Percentiles rank a stretch among this genome's conserved stretches.
phyloP scores from a whole-genome alignment of 2,888 invertebrate species.

The Desoria tigrina region DNA sequence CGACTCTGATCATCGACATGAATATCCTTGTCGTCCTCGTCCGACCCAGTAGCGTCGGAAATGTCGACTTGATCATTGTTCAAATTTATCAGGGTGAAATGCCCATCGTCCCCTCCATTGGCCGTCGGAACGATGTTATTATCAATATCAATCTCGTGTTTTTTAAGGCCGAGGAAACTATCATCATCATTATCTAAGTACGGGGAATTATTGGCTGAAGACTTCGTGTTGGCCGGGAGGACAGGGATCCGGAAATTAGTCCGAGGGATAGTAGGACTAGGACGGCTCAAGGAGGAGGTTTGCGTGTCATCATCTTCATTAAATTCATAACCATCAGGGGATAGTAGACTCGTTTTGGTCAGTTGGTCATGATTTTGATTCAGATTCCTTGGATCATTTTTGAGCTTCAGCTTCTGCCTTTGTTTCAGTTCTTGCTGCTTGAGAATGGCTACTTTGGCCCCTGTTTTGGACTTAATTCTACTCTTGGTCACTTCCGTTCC shows the following conservation, averaged over 20 bases:
- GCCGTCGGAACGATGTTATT: slow-evolving; percentile 6
- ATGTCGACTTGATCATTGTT: slow-evolving; percentile 19
- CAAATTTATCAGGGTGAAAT: slow-evolving; percentile 19
- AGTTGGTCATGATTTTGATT: too few species aligned
- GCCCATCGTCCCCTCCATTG: not conserved
- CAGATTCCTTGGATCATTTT: too few species aligned
- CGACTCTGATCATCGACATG: slow-evolving; percentile 19
- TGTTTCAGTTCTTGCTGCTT: slow-evolving; percentile 41
- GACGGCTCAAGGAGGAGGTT: too few species aligned
- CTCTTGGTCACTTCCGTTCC: slow-evolving; percentile 35
- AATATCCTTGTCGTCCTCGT: slow-evolving; percentile 8
- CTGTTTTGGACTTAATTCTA: slow-evolving; percentile 29
- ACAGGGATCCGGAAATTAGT: slow-evolving; percentile 11
- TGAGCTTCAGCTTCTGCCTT: slow-evolving; percentile 28
- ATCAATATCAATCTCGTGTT: not conserved
- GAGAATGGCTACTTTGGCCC: slow-evolving; percentile 36
- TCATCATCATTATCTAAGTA: not conserved
- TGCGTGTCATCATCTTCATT: too few species aligned
- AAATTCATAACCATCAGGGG: too few species aligned
- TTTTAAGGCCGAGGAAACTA: not conserved
- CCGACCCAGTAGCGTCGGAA: not conserved
- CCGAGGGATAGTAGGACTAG: too few species aligned
- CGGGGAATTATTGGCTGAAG: not conserved
- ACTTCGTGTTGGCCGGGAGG: not conserved
- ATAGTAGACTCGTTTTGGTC: too few species aligned